phyloP scores from a whole-genome alignment of 2,888 invertebrate species.

The Pseudococcus longispinus region DNA sequence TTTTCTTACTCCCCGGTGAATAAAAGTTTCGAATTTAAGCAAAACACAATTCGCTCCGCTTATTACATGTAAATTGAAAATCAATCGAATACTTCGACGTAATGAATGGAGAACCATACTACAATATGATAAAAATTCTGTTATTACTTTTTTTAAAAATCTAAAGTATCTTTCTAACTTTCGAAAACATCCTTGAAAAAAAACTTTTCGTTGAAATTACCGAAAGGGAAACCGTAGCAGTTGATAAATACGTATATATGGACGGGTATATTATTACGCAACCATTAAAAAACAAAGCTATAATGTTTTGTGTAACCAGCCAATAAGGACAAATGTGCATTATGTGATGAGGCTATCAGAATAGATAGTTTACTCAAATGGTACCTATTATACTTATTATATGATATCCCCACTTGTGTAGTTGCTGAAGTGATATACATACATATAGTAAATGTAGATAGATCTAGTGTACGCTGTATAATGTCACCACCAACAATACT shows the following conservation, averaged over 20 bases:
- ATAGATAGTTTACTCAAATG: not conserved
- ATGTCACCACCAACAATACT: no score
- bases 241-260: not conserved
- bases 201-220: not conserved
- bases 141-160: not conserved
- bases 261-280: not conserved
- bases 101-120: not conserved
- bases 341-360: not conserved
- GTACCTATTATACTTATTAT: not conserved
- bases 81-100: not conserved
- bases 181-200: not conserved
- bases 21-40: slow-evolving; percentile 38
- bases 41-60: slow-evolving; percentile 13
- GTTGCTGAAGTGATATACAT: not conserved
- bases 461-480: no score
- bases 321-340: not conserved
- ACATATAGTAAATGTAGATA: not conserved
- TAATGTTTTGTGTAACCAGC: not conserved
- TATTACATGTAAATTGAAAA: slow-evolving; percentile 45
- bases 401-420: not conserved
- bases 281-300: not conserved
- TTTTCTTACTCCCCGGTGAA: slow-evolving; percentile 43
- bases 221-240: not conserved
- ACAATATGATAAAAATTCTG: not conserved
- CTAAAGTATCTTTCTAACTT: not conserved